Conservation (phyloP, 2,888 invertebrate species). For the Zele albiditarsus region DNA sequence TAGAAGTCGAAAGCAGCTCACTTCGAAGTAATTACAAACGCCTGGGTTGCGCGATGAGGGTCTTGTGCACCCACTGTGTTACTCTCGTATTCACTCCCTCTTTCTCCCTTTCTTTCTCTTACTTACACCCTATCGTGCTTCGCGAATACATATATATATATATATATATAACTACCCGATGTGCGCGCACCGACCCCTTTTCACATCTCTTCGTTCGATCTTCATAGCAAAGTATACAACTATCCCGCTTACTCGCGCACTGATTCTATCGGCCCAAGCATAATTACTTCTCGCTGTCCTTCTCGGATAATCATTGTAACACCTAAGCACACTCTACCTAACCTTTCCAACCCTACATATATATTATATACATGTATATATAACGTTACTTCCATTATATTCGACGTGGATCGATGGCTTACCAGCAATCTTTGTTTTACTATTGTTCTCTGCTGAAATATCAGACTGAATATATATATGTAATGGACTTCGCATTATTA, state of each 20-base stretch:
- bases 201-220: slow-evolving; percentile 42
- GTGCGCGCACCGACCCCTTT: slow-evolving; percentile 20
- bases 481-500: background rate
- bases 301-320: slow-evolving; percentile 73
- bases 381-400: slow-evolving; percentile 34
- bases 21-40: slow-evolving; percentile 71
- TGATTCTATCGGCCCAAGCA: slow-evolving; percentile 67
- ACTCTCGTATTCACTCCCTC: slow-evolving; percentile 47
- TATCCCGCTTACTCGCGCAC: slow-evolving; percentile 62
- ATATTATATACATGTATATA: slow-evolving; percentile 1
- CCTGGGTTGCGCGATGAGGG: slow-evolving; percentile 40
- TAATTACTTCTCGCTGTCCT: slow-evolving; percentile 72
- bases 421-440: slow-evolving; percentile 7
- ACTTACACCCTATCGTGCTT: slow-evolving; percentile 42
- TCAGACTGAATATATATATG: background rate
- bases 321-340: slow-evolving; percentile 71
- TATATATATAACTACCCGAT: background rate
- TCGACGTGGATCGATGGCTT: slow-evolving; percentile 38
- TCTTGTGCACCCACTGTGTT: slow-evolving; percentile 42
- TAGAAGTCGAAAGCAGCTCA: slow-evolving; percentile 70
- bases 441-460: slow-evolving; percentile 13
- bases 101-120: slow-evolving; percentile 56
- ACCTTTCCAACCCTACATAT: slow-evolving; percentile 55
- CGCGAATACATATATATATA: background rate
- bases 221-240: slow-evolving; percentile 64